These are phyloP conservation scores for Lepidurus apus DNA, from an alignment of 1,140 invertebrate genomes.

Conservation along the genomic window DNA sequence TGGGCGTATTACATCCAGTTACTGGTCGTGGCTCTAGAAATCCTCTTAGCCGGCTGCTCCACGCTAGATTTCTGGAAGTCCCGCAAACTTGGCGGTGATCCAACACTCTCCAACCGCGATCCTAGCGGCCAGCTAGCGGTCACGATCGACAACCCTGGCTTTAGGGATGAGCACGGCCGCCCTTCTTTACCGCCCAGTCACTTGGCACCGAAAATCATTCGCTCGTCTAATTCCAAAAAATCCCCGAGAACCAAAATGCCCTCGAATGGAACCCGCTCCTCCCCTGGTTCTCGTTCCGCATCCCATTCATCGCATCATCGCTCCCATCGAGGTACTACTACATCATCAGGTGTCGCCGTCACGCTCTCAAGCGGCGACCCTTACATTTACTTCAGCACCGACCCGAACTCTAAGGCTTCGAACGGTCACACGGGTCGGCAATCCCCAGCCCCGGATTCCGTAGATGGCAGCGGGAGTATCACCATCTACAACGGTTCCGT, in stretches of 20 bases:
- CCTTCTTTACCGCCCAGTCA: background rate
- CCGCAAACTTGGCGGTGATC: slow-evolving; percentile 64
- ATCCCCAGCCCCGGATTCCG: slow-evolving; percentile 5
- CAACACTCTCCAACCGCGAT: slow-evolving; percentile 47
- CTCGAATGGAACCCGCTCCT: background rate
- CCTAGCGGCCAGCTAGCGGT: slow-evolving; percentile 51
- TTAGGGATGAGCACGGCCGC: slow-evolving; percentile 56
- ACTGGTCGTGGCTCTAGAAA: slow-evolving; percentile 64
- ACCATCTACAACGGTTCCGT: slow-evolving; percentile 34
- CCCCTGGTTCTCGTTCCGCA: background rate
- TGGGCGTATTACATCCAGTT: slow-evolving; percentile 55
- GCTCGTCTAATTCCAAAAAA: slow-evolving; percentile 17
- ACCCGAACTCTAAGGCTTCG: background rate
- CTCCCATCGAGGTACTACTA: slow-evolving; percentile 10
- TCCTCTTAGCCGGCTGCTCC: slow-evolving; percentile 64
- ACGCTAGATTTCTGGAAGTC: slow-evolving; percentile 69
- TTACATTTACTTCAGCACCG: slow-evolving; percentile 28
- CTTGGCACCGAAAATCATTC: slow-evolving; percentile 24
- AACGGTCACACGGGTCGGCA: background rate
- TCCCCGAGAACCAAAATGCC: slow-evolving; percentile 22
- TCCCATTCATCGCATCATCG: background rate
- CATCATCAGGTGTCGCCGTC: slow-evolving; percentile 20
- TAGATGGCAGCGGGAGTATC: slow-evolving; percentile 29
- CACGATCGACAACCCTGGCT: slow-evolving; percentile 76
- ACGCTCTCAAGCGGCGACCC: slow-evolving; percentile 32